Evolutionary conservation across 2,113 vertebrate genomes (phyloP).

Genomic region (Ascaphus truei): DNA sequence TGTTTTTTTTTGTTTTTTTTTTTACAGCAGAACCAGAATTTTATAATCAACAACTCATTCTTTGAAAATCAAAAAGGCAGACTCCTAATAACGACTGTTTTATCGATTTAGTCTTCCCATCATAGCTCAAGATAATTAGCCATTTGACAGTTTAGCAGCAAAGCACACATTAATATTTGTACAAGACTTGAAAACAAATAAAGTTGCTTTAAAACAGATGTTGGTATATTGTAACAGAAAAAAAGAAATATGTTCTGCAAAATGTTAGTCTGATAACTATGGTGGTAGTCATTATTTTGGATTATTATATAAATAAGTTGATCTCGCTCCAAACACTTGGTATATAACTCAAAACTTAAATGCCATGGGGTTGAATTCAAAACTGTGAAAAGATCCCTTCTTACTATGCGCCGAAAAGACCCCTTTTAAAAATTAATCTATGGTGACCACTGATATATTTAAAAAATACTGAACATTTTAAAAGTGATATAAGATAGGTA

Average conservation of each 20-base stretch:
- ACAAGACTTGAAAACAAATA: conserved; percentile 37
- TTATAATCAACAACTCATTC: conserved; percentile 14
- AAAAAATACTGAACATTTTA: no score
- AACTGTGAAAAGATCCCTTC: no score
- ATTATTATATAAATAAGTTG: no score
- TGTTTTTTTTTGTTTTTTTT: background rate
- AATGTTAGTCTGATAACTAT: no score
- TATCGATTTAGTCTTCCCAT: conserved; percentile 43
- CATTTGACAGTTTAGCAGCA: conserved; percentile 39
- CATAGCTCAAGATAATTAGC: conserved; percentile 45
- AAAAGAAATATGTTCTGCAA: background rate
- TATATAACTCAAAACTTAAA: no score
- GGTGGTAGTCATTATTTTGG: no score
- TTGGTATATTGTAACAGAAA: background rate
- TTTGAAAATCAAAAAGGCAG: conserved; percentile 36
- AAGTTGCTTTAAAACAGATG: conserved; percentile 2
- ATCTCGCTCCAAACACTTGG: no score
- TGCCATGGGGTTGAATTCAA: no score
- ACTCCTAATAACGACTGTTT: conserved; percentile 34
- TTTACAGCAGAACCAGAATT: background rate
- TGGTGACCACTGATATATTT: no score
- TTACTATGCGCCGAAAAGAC: no score
- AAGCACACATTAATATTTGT: conserved; percentile 45
- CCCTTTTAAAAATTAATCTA: no score
- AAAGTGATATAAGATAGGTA: no score